Evolutionary conservation across 2,888 invertebrate genomes (phyloP).

Genomic region (Leucophenga maculata): DNA sequence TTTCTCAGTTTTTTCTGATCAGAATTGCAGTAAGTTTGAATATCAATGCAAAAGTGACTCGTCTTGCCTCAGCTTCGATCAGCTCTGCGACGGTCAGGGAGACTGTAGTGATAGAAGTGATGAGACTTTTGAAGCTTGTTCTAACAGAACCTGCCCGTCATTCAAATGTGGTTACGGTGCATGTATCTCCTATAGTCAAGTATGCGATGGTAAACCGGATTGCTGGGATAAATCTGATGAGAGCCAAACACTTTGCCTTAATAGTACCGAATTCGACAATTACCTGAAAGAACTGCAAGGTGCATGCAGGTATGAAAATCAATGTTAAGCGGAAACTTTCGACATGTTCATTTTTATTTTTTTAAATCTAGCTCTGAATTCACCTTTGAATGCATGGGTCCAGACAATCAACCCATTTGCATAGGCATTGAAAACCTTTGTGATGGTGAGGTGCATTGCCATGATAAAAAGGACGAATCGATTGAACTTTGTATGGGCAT

Average conservation of each 20-base stretch:
- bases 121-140: conserved; percentile 54
- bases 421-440: conserved; percentile 44
- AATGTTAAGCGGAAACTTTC: background rate
- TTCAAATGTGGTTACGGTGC: conserved; percentile 59
- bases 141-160: conserved; percentile 72
- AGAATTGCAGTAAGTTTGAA: background rate
- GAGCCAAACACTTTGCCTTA: conserved; percentile 61
- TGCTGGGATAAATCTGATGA: conserved; percentile 58
- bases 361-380: background rate
- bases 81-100: conserved; percentile 49
- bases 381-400: conserved; percentile 35
- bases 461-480: conserved; percentile 57
- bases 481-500: conserved; percentile 38
- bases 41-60: conserved; percentile 45
- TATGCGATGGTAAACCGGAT: conserved; percentile 47
- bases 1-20: too few species aligned
- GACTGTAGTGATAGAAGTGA: conserved; percentile 56
- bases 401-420: conserved; percentile 43
- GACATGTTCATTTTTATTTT: too few species aligned
- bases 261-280: background rate
- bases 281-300: conserved; percentile 29
- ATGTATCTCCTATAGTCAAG: conserved; percentile 43
- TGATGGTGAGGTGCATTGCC: conserved; percentile 70
- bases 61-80: conserved; percentile 44
- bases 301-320: conserved; percentile 33